A percentile compares a stretch with the other conserved stretches of the same genome.
Evolutionary conservation across 2,888 invertebrate genomes (phyloP).

Genomic region (Spisula subtruncata): DNA sequence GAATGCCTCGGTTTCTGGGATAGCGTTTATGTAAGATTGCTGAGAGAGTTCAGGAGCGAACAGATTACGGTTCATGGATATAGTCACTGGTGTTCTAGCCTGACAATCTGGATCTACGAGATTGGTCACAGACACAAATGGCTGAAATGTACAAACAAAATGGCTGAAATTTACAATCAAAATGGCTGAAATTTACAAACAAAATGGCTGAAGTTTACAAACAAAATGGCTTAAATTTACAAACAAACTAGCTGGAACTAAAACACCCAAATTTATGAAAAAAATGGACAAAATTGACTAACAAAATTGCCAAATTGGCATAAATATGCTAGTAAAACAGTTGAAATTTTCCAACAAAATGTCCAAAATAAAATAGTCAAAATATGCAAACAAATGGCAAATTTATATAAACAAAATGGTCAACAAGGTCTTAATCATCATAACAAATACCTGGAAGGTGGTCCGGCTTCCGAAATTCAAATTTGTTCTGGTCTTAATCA

Average conservation of each 20-base stretch:
- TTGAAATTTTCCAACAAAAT: no score
- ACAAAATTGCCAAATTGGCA: no score
- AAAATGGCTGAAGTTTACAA: neutral
- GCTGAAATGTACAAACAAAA: constrained; percentile 33
- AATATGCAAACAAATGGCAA: no score
- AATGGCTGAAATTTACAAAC: neutral
- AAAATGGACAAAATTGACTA: no score
- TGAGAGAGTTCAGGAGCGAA: constrained; percentile 64
- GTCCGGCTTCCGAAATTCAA: constrained; percentile 34
- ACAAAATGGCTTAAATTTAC: no score
- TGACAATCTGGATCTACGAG: constrained; percentile 92
- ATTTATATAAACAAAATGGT: no score
- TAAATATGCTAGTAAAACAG: no score
- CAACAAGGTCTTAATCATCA: no score
- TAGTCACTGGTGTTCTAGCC: constrained; percentile 73
- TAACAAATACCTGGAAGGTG: constrained; percentile 31
- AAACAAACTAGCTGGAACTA: no score
- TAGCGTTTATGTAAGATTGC: constrained; percentile 70
- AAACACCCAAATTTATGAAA: no score
- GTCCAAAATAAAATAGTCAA: no score
- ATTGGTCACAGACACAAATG: constrained; percentile 84
- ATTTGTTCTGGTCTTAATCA: constrained; percentile 34
- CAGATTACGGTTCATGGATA: constrained; percentile 74
- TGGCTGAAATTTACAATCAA: neutral
- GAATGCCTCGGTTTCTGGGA: constrained; percentile 76